phyloP scores from a whole-genome alignment of 2,797 vertebrate species.

The Pseudochaenichthys georgianus region DNA sequence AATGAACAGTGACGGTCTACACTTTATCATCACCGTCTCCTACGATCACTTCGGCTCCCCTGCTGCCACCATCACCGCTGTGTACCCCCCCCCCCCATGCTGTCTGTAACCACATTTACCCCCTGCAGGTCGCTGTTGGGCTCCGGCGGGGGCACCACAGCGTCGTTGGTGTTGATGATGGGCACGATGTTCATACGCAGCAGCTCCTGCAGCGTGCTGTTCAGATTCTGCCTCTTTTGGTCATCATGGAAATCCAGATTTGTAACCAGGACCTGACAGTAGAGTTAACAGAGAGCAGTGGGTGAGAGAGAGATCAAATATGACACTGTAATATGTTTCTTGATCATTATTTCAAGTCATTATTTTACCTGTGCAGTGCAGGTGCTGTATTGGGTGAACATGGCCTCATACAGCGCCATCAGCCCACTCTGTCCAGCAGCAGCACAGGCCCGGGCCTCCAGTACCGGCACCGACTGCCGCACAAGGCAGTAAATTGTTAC shows the following conservation, averaged over 20 bases:
- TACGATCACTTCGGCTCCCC: slow-evolving; percentile 20
- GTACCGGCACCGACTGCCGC: slow-evolving; percentile 89
- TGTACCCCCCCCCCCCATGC: slow-evolving; percentile 37
- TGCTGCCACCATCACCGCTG: slow-evolving; percentile 49
- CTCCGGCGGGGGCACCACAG: slow-evolving; percentile 96
- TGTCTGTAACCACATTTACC: slow-evolving; percentile 96
- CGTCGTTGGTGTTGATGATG: slow-evolving; percentile 98
- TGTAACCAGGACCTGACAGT: slow-evolving; percentile 93
- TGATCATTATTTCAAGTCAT: background rate
- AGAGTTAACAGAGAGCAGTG: background rate
- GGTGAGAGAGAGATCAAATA: background rate
- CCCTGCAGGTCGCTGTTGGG: slow-evolving; percentile 98
- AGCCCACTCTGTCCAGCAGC: slow-evolving; percentile 97
- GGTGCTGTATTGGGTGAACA: slow-evolving; percentile 99
- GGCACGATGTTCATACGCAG: slow-evolving; percentile 98
- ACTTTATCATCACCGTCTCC: slow-evolving; percentile 12
- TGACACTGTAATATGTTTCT: background rate
- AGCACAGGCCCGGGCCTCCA: slow-evolving; percentile 97
- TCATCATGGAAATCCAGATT: slow-evolving; percentile 98
- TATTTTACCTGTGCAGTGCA: slow-evolving; percentile 93
- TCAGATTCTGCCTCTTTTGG: slow-evolving; percentile 95
- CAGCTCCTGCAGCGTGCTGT: slow-evolving; percentile 94
- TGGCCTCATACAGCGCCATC: slow-evolving; percentile 98
- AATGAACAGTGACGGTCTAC: slow-evolving; percentile 3
- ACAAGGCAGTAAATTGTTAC: slow-evolving; percentile 19